Evolutionary conservation across 2,888 invertebrate species (phyloP).

Genomic region (Emmelina monodactyla): DNA sequence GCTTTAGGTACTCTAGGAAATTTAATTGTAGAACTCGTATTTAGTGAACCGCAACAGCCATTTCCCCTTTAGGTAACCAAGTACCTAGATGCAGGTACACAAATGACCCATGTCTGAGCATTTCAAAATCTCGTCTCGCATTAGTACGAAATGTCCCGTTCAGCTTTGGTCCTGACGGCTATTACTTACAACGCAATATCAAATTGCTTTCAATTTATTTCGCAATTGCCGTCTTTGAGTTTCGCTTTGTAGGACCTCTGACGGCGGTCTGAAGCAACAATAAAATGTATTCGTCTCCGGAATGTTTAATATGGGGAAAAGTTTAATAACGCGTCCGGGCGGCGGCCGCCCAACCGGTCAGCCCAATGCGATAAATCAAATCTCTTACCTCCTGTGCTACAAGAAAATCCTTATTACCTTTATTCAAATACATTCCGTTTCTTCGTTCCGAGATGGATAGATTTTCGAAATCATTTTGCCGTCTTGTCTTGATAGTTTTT

Average conservation of each 20-base stretch:
- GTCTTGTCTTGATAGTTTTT: no score
- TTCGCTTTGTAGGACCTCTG: constrained; percentile 66
- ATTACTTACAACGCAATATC: constrained; percentile 67
- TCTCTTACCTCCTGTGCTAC: constrained; percentile 54
- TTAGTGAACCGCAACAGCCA: no score
- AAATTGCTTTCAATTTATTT: constrained; percentile 68
- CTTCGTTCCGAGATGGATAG: no score
- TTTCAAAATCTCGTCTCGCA: no score
- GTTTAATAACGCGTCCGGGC: constrained; percentile 66
- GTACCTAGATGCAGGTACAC: no score
- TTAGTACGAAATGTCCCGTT: constrained; percentile 54
- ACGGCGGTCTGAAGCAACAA: constrained; percentile 66
- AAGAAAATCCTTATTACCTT: constrained; percentile 53
- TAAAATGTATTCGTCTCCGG: constrained; percentile 68
- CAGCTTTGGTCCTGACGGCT: constrained; percentile 56
- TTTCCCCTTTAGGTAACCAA: no score
- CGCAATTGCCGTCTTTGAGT: constrained; percentile 68
- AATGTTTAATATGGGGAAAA: constrained; percentile 70
- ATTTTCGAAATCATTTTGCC: no score
- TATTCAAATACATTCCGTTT: constrained; percentile 49
- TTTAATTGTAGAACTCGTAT: no score
- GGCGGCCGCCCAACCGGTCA: constrained; percentile 32
- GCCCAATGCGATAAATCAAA: constrained; percentile 62
- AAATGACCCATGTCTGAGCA: no score
- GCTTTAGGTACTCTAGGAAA: no score